Evolutionary conservation across 2,888 invertebrate genomes (phyloP).

Genomic region (Athalia circularis): DNA sequence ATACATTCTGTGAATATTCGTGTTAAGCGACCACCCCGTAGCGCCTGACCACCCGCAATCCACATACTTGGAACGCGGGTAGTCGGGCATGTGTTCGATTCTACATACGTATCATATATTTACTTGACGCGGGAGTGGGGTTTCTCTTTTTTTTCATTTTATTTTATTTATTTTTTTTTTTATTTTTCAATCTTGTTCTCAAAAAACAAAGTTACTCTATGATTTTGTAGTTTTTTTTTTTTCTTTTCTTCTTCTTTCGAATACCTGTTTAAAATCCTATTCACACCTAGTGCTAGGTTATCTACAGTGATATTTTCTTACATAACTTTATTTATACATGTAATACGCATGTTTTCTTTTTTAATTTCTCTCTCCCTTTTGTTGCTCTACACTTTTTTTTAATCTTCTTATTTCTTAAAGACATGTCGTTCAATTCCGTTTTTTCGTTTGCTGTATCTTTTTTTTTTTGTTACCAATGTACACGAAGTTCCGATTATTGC

Average conservation of each 20-base stretch:
- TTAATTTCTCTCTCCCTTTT: constrained; percentile 28
- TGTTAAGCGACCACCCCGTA: too few relatives aligned
- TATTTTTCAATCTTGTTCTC: constrained; percentile 47
- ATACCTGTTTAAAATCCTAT: constrained; percentile 36
- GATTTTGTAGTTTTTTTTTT: constrained; percentile 41
- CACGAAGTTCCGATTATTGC: constrained; percentile 66
- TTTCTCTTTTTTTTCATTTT: constrained; percentile 48
- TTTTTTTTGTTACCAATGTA: constrained; percentile 59
- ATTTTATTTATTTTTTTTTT: constrained; percentile 35
- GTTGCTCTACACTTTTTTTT: constrained; percentile 42
- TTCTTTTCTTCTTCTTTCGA: constrained; percentile 42
- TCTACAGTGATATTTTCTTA: constrained; percentile 71
- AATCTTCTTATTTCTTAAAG: background rate
- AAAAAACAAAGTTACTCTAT: constrained; percentile 55
- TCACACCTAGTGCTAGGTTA: constrained; percentile 69
- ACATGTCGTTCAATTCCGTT: constrained; percentile 4
- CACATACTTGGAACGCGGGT: too few relatives aligned
- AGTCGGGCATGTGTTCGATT: constrained; percentile 22
- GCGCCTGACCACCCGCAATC: too few relatives aligned
- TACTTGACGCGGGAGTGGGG: constrained; percentile 56
- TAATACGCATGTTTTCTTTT: constrained; percentile 49
- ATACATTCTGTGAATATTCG: too few relatives aligned
- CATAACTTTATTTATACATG: constrained; percentile 34
- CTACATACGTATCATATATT: constrained; percentile 51
- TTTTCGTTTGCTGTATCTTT: constrained; percentile 42